phyloP scores from a whole-genome alignment of 1,140 invertebrate genomes.

The Microplitis demolitor region DNA sequence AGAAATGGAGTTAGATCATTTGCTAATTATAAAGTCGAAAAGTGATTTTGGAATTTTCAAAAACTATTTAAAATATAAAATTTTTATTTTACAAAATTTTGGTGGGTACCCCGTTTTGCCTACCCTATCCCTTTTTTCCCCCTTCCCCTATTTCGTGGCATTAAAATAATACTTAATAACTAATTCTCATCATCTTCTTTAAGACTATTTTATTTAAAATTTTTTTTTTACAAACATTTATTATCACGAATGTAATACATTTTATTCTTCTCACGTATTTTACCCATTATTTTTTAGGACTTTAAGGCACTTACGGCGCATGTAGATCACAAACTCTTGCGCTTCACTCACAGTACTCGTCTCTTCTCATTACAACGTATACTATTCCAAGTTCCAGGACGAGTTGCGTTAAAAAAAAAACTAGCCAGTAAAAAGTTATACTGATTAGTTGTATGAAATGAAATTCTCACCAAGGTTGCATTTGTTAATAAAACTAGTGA shows the following conservation, averaged over 20 bases:
- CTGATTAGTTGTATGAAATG: constrained; percentile 13
- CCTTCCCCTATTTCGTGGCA: too few species aligned
- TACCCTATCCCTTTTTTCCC: too few species aligned
- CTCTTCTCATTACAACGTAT: not conserved
- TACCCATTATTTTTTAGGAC: constrained; percentile 8
- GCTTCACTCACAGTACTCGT: not conserved
- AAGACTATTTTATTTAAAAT: not conserved
- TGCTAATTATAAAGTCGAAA: too few species aligned
- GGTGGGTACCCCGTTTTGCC: too few species aligned
- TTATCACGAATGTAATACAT: not conserved
- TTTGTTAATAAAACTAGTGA: constrained; percentile 5
- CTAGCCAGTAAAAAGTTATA: not conserved
- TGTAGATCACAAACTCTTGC: constrained; percentile 7
- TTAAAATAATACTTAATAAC: too few species aligned
- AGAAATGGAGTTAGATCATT: too few species aligned
- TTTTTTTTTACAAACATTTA: not conserved
- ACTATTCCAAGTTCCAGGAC: not conserved
- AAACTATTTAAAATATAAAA: too few species aligned
- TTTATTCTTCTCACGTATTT: constrained; percentile 7
- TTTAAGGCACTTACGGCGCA: not conserved
- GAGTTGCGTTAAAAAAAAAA: not conserved
- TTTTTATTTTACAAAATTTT: too few species aligned
- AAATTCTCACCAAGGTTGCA: not conserved
- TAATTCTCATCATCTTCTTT: too few species aligned
- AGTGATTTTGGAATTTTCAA: too few species aligned